Base-by-base conservation (phyloP, 2,113 vertebrate species). In the Thamnaconus septentrionalis region DNA sequence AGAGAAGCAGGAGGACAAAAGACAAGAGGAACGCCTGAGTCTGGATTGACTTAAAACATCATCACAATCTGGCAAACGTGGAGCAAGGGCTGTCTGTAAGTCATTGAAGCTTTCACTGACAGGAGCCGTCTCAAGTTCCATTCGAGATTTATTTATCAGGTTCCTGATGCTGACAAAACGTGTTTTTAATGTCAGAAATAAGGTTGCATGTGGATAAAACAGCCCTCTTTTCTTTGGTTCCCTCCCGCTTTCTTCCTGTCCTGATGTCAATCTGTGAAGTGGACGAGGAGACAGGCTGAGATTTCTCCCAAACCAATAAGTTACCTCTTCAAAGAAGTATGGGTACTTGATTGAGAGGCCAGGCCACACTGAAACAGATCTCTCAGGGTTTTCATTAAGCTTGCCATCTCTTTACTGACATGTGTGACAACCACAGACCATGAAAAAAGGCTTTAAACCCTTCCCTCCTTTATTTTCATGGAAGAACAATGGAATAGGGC, bases 31-130 rank as follows among this genome's bases (percentile, higher is more conserved):
- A 77, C 64, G 76, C 55, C 54, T 1, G 42, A 75, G 87, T 91
- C 90, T 92, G 91, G 91, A 90, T 83, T 75, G 81, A 90, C 88
- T 92, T 91, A 92, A 91, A 92, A 85, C 75, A 75, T 84, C 87
- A 89, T 90, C 85, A 80, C 75, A 77, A 75, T 87, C 69, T 72
- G 76, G 82, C 78, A 79, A 73, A 66, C 82, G 73, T 80, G 65
- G 71, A 83, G 74, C 61, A 48, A 76, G 69, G 78, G 70, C 63
- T 64, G 79, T 83, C 79, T 90, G 85, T 77, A 82, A 81, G 77
- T 76, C 79, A 85, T 83, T 89, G 88, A 89, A 89, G 85, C 88
- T 86, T 87, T 86, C 88, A 87, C 79, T 89, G 87, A 91, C 85
- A 88, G 86, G 84, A 85, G 65, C 56, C 68, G 72, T 90, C 87